These are phyloP conservation scores for Lutraria lutraria DNA, from an alignment of 2,888 invertebrate genomes.

Conservation along the genomic window DNA sequence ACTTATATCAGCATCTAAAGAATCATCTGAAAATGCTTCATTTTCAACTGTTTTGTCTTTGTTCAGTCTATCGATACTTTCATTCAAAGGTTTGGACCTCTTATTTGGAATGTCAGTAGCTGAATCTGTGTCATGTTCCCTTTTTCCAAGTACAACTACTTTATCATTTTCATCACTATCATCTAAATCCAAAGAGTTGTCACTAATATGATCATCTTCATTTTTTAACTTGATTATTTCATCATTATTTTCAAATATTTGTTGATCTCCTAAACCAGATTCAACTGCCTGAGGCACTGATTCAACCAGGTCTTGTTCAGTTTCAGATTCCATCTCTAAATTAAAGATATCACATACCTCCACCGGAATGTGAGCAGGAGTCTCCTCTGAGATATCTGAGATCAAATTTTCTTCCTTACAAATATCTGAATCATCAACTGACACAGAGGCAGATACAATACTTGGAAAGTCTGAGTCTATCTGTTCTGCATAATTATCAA, in stretches of 20 bases:
- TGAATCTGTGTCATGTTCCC: conserved; percentile 40
- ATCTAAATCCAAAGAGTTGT: neutral
- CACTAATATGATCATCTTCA: neutral
- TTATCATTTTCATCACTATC: conserved; percentile 35
- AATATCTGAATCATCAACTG: conserved; percentile 58
- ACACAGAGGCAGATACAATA: conserved; percentile 47
- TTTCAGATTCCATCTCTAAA: neutral
- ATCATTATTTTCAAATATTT: neutral
- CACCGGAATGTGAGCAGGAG: neutral
- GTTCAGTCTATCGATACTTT: neutral
- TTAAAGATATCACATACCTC: neutral
- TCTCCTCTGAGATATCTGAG: neutral
- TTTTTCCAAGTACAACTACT: conserved; percentile 46
- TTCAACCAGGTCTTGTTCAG: neutral
- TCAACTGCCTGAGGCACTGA: neutral
- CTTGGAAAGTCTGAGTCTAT: conserved; percentile 45
- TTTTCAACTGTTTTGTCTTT: conserved; percentile 20
- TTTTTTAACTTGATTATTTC: neutral
- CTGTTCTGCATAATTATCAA: conserved; percentile 71
- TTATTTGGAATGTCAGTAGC: conserved; percentile 34
- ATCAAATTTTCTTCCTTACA: conserved; percentile 10
- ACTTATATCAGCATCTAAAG: conserved; percentile 59
- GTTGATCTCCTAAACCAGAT: neutral
- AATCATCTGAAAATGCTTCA: conserved; percentile 60
- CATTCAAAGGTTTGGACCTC: conserved; percentile 40